Percentiles rank a stretch among this genome's conserved stretches.
phyloP scores from a whole-genome alignment of 2,113 vertebrate genomes.

The Nibea coibor region DNA sequence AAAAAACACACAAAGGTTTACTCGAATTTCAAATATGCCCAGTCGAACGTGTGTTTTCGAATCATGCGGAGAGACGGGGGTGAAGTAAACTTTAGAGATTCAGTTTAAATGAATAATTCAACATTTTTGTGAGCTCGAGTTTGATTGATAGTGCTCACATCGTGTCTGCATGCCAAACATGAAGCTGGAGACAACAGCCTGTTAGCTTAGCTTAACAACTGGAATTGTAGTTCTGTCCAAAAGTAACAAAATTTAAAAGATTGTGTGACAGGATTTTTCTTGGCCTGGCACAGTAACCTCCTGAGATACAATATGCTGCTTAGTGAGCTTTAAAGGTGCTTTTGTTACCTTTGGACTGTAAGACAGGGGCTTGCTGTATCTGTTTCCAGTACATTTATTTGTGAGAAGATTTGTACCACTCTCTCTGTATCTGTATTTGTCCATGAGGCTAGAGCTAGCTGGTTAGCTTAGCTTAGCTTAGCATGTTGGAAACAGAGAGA shows the following conservation, averaged over 20 bases:
- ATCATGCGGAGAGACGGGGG: not conserved
- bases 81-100: slow-evolving; percentile 1
- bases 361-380: not conserved
- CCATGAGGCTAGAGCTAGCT: too few relatives aligned
- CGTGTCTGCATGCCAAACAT: not conserved
- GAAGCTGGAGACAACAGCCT: not conserved
- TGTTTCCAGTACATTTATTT: too few relatives aligned
- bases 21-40: slow-evolving; percentile 1
- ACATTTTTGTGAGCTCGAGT: not conserved
- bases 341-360: not conserved
- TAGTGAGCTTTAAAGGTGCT: not conserved
- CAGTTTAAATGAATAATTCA: not conserved
- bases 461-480: not conserved
- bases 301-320: not conserved
- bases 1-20: slow-evolving; percentile 10
- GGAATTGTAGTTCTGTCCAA: not conserved
- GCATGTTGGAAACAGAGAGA: not conserved
- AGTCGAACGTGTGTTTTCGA: not conserved
- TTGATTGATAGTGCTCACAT: not conserved
- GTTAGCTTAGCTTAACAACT: not conserved
- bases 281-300: not conserved
- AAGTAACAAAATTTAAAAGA: not conserved
- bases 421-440: too few relatives aligned
- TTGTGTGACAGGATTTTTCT: not conserved
- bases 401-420: too few relatives aligned